Evolutionary conservation across 2,113 vertebrate genomes (phyloP), one percentile per base, ranked within the genome.

Genomic region (Anguilla japonica): DNA sequence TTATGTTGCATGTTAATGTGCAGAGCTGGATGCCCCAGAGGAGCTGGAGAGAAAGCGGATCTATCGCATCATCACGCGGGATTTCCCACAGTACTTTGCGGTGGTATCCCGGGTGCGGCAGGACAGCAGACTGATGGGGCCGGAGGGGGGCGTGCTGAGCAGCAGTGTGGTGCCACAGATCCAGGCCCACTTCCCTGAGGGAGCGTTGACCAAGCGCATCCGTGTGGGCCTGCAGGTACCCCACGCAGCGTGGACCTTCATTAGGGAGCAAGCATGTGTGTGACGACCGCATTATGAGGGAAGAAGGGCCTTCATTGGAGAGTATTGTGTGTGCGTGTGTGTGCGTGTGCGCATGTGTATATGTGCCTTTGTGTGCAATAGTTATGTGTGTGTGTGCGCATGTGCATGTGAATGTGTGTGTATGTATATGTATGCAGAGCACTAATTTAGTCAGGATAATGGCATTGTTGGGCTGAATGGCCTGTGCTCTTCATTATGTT

Each of bases 81-180:
- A 99, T 91, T 99, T 99, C 92, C 98, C 98, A 0, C 98, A 99
- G 90, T 99, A 98, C 93, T 99, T 99, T n/a, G 98, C 98, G 0
- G 97, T 99, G 87, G 98, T 99, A 85, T 99, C 98, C 0, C 96
- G 98, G 4, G 96, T 99, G 93, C 98, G 98, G 88, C 98, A 99
- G 92, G 98, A 99, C 95, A 99, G 97, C 93, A 97, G 98, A 88
- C 94, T 98, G 84, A 99, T 99, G 53, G 98, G 98, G n/a, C 98
- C 98, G 0, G 98, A 99, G 90, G 98, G 98, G 0, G 98, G 98
- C 0, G 96, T 99, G 90, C 95, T 99, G 71, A 99, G 98, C 91
- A 99, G 98, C 91, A 98, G 96, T 0, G 96, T 99, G 67, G 98
- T 98, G 0, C 97, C 98, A 0, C 98, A 99, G 89, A 98, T 99